Conservation (phyloP, 2,797 vertebrate species). For the Glossophaga mutica region DNA sequence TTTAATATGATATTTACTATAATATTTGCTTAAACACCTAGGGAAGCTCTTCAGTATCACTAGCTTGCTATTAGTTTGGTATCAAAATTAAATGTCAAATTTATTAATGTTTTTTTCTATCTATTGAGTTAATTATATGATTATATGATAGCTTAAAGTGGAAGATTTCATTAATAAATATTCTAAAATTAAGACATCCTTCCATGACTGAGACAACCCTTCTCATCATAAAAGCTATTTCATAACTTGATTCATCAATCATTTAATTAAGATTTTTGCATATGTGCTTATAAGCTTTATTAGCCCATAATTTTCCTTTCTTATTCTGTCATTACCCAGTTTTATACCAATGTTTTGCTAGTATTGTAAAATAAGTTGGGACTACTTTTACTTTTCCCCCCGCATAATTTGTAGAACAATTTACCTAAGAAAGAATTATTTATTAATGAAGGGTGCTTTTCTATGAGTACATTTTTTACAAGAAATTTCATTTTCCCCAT, state of each 20-base stretch:
- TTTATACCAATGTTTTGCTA: background rate
- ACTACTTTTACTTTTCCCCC: background rate
- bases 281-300: background rate
- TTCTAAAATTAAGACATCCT: conserved; percentile 33
- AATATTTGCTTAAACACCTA: background rate
- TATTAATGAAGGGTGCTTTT: background rate
- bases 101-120: background rate
- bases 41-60: background rate
- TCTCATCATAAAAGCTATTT: background rate
- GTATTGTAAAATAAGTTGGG: background rate
- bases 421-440: background rate
- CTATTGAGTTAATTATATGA: background rate
- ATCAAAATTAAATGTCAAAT: background rate
- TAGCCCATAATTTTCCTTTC: background rate
- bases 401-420: background rate
- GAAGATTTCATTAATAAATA: background rate
- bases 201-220: background rate
- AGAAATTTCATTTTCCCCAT: background rate
- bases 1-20: background rate
- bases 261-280: conserved; percentile 8
- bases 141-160: background rate
- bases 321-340: background rate
- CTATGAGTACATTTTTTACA: background rate
- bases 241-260: background rate
- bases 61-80: background rate